phyloP scores from a whole-genome alignment of 53 echinoderm and acorn worm genomes.

The Hippasteria phrygiana region DNA sequence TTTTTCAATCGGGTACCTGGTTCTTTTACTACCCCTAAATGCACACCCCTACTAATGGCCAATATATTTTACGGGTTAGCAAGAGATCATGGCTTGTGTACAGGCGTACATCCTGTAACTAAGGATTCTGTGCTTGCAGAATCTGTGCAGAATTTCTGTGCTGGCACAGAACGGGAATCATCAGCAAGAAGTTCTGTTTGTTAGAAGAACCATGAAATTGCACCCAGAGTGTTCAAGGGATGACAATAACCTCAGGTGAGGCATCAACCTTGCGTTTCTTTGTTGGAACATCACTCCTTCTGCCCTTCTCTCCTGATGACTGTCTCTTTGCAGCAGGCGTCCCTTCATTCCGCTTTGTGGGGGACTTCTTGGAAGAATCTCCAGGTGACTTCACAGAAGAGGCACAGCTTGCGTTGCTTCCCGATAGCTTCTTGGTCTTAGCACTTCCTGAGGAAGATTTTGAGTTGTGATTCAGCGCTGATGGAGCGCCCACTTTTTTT shows the following conservation, averaged over 20 bases:
- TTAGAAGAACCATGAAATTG: too few relatives aligned
- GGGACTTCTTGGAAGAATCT: background rate
- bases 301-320: background rate
- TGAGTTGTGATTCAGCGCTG: background rate
- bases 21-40: too few relatives aligned
- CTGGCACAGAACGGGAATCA: too few relatives aligned
- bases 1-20: too few relatives aligned
- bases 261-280: constrained; percentile 2
- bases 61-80: too few relatives aligned
- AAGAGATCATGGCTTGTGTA: too few relatives aligned
- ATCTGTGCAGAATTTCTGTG: too few relatives aligned
- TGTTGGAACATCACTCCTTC: background rate
- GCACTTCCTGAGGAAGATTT: background rate
- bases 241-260: background rate
- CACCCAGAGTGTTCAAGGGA: background rate
- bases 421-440: background rate
- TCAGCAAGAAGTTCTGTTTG: too few relatives aligned
- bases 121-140: too few relatives aligned
- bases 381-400: background rate
- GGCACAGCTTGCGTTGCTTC: background rate
- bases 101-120: too few relatives aligned
- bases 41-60: too few relatives aligned
- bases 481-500: background rate
- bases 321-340: background rate
- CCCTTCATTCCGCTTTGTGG: background rate